A percentile compares a stretch with the other conserved stretches of the same genome.
phyloP scores from a whole-genome alignment of 1,140 invertebrate species.

The Drosophila ironensis region DNA sequence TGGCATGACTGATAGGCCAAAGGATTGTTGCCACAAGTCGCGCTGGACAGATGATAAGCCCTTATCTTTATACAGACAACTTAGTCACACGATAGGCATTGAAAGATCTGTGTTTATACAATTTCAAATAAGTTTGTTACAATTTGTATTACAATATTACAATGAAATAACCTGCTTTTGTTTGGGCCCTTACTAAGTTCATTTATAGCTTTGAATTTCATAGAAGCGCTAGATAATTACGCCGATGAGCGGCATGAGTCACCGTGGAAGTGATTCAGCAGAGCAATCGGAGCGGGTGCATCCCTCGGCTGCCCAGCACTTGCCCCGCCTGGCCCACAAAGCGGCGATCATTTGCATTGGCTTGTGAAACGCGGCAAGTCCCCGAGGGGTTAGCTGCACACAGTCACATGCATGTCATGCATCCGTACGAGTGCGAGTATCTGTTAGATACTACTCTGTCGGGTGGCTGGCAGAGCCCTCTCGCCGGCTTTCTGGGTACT shows the following conservation, averaged over 20 bases:
- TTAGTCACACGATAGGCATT: no score
- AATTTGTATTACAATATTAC: no score
- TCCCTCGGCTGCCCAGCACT: slow-evolving; percentile 11
- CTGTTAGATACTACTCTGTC: slow-evolving; percentile 18
- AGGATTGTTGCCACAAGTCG: slow-evolving; percentile 4
- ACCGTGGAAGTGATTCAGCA: slow-evolving; percentile 21
- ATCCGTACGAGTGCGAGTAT: slow-evolving; percentile 16
- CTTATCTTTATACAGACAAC: no score
- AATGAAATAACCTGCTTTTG: no score
- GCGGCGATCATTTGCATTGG: slow-evolving; percentile 32
- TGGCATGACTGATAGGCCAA: background rate
- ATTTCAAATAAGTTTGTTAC: no score
- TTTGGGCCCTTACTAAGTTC: no score
- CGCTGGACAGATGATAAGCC: background rate
- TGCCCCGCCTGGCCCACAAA: background rate
- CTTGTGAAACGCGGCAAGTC: slow-evolving; percentile 21
- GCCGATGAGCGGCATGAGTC: slow-evolving; percentile 15
- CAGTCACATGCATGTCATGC: background rate
- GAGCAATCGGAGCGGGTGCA: slow-evolving; percentile 17
- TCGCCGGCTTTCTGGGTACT: slow-evolving; percentile 3
- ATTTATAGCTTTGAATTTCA: background rate
- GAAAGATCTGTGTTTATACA: no score
- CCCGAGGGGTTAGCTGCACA: slow-evolving; percentile 10
- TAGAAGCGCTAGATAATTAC: background rate
- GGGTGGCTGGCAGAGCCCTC: slow-evolving; percentile 18